Percentiles rank a stretch among this genome's conserved stretches.
Evolutionary conservation across 2,797 vertebrate species (phyloP).

Genomic region (Sebastes hubbsi): DNA sequence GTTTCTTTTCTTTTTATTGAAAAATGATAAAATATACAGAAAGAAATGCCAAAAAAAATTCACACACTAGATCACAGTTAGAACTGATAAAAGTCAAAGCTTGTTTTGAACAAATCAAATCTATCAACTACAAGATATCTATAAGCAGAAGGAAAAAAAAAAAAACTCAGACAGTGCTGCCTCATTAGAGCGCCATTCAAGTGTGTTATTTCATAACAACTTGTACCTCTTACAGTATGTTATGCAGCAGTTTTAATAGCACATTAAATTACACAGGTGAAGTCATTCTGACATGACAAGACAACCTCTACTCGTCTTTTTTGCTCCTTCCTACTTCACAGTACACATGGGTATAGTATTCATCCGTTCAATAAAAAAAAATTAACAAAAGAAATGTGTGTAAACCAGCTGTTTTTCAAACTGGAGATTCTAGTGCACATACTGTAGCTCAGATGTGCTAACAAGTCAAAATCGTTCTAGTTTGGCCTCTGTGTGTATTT

Average conservation of each 20-base stretch:
- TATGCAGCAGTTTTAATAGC: constrained; percentile 67
- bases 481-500: constrained; percentile 57
- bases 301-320: constrained; percentile 32
- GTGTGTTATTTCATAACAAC: constrained; percentile 63
- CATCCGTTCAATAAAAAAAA: constrained; percentile 60
- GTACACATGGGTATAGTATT: constrained; percentile 63
- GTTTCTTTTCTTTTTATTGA: constrained; percentile 75
- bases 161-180: constrained; percentile 43
- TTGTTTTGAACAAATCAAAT: constrained; percentile 48
- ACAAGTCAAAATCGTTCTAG: constrained; percentile 37
- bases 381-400: constrained; percentile 52
- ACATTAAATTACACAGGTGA: constrained; percentile 71
- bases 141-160: constrained; percentile 50
- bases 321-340: constrained; percentile 63
- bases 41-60: constrained; percentile 67
- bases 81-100: constrained; percentile 55
- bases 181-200: constrained; percentile 62
- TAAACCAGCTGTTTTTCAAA: constrained; percentile 44
- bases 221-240: constrained; percentile 69
- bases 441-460: constrained; percentile 50
- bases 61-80: constrained; percentile 77
- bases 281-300: constrained; percentile 54
- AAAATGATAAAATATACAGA: constrained; percentile 79
- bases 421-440: constrained; percentile 50
- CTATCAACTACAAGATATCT: constrained; percentile 59